phyloP scores from a whole-genome alignment of 2,888 invertebrate species.

The Synergus laeviventris region DNA sequence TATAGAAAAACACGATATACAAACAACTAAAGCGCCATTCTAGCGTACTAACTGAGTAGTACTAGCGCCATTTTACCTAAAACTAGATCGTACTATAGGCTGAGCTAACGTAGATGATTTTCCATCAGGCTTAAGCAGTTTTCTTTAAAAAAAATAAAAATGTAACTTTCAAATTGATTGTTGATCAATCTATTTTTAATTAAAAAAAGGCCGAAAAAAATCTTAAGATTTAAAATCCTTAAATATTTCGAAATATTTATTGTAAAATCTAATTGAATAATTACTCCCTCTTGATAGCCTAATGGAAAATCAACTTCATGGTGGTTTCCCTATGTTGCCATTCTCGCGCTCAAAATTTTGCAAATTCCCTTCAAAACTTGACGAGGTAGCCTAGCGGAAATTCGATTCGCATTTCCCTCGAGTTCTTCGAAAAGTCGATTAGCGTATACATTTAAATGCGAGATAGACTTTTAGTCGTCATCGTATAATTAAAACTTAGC shows the following conservation, averaged over 20 bases:
- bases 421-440: slow-evolving; percentile 48
- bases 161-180: neutral
- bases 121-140: slow-evolving; percentile 49
- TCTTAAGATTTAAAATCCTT: neutral
- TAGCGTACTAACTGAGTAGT: slow-evolving; percentile 69
- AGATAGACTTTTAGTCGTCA: slow-evolving; percentile 68
- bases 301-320: slow-evolving; percentile 39
- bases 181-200: neutral
- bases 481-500: slow-evolving; percentile 70
- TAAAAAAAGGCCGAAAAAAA: neutral
- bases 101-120: slow-evolving; percentile 59
- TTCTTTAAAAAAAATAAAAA: neutral
- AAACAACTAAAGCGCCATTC: slow-evolving; percentile 74
- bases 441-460: slow-evolving; percentile 65
- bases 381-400: slow-evolving; percentile 37
- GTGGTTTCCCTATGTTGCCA: slow-evolving; percentile 67
- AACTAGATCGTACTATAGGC: slow-evolving; percentile 68
- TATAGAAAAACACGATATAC: slow-evolving; percentile 72
- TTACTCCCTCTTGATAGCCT: neutral
- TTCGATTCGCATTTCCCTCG: slow-evolving; percentile 31
- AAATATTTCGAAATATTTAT: neutral
- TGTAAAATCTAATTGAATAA: neutral
- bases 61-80: slow-evolving; percentile 68
- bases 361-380: slow-evolving; percentile 52
- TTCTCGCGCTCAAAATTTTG: slow-evolving; percentile 70